These are phyloP conservation scores for Leptopilina syphax DNA, from an alignment of 2,888 invertebrate species.

Conservation along the genomic window DNA sequence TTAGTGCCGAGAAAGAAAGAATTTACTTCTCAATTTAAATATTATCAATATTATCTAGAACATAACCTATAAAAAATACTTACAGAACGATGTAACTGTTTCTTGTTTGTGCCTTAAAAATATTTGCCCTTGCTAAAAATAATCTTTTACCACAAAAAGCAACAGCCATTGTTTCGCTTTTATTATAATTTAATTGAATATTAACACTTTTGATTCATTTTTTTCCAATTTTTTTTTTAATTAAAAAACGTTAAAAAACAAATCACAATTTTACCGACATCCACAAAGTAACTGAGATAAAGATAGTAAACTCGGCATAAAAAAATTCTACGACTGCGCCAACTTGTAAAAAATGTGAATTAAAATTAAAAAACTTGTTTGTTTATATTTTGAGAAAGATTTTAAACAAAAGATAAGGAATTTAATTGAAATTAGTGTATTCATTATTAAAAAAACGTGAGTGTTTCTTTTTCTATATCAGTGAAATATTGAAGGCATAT, in stretches of 20 bases:
- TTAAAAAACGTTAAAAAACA: neutral
- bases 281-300: neutral
- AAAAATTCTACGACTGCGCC: neutral
- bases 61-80: constrained; percentile 73
- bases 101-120: constrained; percentile 74
- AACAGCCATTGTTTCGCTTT: constrained; percentile 70
- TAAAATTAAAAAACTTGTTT: neutral
- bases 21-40: neutral
- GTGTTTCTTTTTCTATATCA: too few species aligned
- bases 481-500: too few species aligned
- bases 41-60: neutral
- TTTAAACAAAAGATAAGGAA: neutral
- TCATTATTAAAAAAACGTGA: too few species aligned
- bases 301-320: neutral
- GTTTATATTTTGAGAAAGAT: neutral
- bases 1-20: neutral
- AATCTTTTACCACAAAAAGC: constrained; percentile 72
- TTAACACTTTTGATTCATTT: constrained; percentile 22
- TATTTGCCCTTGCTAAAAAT: constrained; percentile 65
- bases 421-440: neutral
- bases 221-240: neutral
- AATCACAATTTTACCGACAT: neutral
- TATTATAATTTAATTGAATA: neutral
- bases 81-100: constrained; percentile 86
- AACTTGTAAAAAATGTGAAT: neutral